Evolutionary conservation across 2,888 invertebrate genomes (phyloP).

Genomic region (Thera obeliscata): DNA sequence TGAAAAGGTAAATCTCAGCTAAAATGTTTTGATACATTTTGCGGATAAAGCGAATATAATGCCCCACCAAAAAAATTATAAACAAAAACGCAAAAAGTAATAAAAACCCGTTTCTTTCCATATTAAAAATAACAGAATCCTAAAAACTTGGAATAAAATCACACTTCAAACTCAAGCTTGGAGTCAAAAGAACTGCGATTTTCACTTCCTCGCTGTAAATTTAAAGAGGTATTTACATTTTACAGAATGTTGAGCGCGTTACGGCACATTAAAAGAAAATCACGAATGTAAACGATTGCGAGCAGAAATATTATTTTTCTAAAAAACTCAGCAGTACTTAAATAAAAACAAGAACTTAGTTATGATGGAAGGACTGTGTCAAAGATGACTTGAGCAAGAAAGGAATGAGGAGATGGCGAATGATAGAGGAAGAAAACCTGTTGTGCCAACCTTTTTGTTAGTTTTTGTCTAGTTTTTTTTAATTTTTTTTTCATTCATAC

Average conservation of each 20-base stretch:
- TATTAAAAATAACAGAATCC: background rate
- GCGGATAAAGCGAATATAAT: no score
- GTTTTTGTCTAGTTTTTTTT: no score
- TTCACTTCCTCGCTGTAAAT: constrained; percentile 27
- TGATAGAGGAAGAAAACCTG: no score
- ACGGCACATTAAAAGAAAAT: constrained; percentile 36
- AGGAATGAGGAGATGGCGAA: no score
- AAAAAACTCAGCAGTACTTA: background rate
- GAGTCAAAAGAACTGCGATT: constrained; percentile 27
- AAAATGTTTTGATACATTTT: no score
- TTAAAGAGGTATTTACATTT: constrained; percentile 36
- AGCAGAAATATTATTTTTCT: background rate
- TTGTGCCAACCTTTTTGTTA: no score
- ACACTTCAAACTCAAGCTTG: constrained; percentile 1
- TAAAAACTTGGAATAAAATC: background rate
- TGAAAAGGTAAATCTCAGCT: no score
- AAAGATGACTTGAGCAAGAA: no score
- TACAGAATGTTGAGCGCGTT: constrained; percentile 35
- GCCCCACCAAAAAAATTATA: no score
- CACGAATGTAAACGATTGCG: constrained; percentile 8
- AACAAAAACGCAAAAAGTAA: background rate
- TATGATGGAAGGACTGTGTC: no score
- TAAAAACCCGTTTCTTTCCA: background rate
- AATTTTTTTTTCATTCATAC: no score
- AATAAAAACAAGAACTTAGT: no score